Evolutionary conservation across 2,888 invertebrate genomes (phyloP), one percentile per base, ranked within the genome.

Genomic region (Blastobasis adustella): DNA sequence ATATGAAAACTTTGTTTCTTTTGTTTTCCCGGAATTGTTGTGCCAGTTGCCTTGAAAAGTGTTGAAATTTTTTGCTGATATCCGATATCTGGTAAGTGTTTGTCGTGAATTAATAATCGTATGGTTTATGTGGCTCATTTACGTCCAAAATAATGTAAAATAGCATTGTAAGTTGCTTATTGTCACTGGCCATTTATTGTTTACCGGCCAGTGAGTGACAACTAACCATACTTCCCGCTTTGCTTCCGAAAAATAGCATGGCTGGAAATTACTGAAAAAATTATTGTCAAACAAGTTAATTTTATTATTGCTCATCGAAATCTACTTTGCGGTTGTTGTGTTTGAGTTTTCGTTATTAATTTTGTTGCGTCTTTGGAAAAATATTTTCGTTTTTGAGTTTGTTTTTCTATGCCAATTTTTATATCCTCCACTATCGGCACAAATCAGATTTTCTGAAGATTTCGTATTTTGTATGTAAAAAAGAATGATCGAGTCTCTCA

Each of bases 31-130:
- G 42, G 60, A 55, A 54, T 60, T 61, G 66, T 71, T 73, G 72
- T 81, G 84, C 77, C 80, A 85, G 75, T 79, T 80, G 67, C 59
- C 54, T 51, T 58, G 52, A 62, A 69, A 74, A 70, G 60, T 67
- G 56, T 58, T 59, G 61, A 66, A 67, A 66, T 65, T 57, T 55
- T 45, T 60, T 60, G 61, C 52, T 62, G 54, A 60, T 65, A 59
- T 56, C 44, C 49, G 50, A 54, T 51, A 60, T 56, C 56, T 62
- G 69, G 76, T 76, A 63, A 73, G 79, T 65, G 52, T 58, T 54
- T 61, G 50, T 55, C 54, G 55, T 54, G 58, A 51, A 46, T 53
- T 53, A 52, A 53, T 56, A 55, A 59, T 54, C 54, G 56, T 51
- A 45, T 55, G 36, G 58, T 58, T 65, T 58, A 64, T 58, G 45